Evolutionary conservation across 2,113 vertebrate genomes (phyloP).

Genomic region (Oplegnathus fasciatus): DNA sequence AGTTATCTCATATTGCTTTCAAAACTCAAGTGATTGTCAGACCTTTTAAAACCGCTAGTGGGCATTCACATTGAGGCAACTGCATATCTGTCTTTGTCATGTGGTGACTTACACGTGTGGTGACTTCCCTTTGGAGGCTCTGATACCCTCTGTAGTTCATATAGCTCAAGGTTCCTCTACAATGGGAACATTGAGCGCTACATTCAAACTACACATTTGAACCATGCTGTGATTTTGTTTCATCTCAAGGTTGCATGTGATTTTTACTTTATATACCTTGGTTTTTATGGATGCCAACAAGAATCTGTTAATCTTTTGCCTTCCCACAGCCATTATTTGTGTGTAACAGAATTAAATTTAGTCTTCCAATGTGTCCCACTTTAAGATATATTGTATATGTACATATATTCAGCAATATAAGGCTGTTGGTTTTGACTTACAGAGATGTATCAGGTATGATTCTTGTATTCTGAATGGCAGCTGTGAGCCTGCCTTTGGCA

Average conservation of each 20-base stretch:
- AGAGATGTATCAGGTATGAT: slow-evolving; percentile 54
- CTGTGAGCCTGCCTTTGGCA: slow-evolving; percentile 59
- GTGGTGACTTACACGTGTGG: background rate
- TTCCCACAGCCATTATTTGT: slow-evolving; percentile 22
- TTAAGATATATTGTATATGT: slow-evolving; percentile 38
- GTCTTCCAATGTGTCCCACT: slow-evolving; percentile 61
- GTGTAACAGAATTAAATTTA: slow-evolving; percentile 25
- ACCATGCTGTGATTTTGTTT: slow-evolving; percentile 18
- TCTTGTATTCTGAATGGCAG: slow-evolving; percentile 60
- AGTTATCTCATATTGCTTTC: background rate
- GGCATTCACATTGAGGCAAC: slow-evolving; percentile 1
- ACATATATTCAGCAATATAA: slow-evolving; percentile 56
- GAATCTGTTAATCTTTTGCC: slow-evolving; percentile 29
- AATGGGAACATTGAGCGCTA: background rate
- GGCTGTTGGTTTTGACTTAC: slow-evolving; percentile 48
- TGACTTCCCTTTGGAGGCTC: background rate
- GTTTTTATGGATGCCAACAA: slow-evolving; percentile 77
- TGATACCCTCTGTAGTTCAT: background rate
- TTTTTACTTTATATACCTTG: slow-evolving; percentile 77
- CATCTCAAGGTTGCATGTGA: slow-evolving; percentile 37
- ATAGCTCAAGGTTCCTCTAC: background rate
- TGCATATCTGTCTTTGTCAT: background rate
- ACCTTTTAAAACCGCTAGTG: background rate
- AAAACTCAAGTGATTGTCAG: background rate
- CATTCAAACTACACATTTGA: background rate